These are phyloP conservation scores for Amazona vittata DNA, from an alignment of 2,113 vertebrate species.

Conservation along the genomic window DNA sequence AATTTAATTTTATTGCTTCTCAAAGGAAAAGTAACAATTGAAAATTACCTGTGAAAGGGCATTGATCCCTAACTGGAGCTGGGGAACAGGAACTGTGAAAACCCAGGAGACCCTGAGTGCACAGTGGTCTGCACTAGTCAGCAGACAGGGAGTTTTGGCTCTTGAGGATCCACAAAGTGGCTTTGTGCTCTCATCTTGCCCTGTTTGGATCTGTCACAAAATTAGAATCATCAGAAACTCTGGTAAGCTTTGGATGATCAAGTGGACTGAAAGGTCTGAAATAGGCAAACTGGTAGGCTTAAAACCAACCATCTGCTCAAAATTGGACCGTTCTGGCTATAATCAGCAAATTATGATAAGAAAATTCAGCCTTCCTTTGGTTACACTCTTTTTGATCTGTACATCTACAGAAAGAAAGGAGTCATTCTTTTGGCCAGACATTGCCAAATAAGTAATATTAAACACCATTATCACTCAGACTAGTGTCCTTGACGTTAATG, in stretches of 20 bases:
- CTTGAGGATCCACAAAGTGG: neutral
- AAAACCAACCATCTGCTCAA: neutral
- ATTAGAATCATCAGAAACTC: neutral
- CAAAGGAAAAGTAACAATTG: neutral
- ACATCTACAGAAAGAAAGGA: neutral
- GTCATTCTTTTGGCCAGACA: neutral
- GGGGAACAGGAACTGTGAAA: neutral
- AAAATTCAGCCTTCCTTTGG: neutral
- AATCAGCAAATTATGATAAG: neutral
- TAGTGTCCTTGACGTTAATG: neutral
- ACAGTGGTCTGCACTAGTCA: rapidly evolving
- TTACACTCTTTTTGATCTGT: neutral
- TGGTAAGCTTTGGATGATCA: neutral
- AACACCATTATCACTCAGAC: neutral
- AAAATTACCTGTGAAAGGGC: neutral
- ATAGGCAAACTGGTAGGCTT: neutral
- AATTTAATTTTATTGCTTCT: neutral
- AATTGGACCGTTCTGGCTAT: neutral
- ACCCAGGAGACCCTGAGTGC: neutral
- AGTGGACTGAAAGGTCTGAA: neutral
- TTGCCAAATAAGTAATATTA: neutral
- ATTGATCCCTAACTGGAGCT: neutral
- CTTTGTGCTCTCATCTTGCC: neutral
- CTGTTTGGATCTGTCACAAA: neutral
- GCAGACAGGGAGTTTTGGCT: neutral